These are phyloP conservation scores for Apotomis turbidana DNA, from an alignment of 2,888 invertebrate species.

Conservation along the genomic window DNA sequence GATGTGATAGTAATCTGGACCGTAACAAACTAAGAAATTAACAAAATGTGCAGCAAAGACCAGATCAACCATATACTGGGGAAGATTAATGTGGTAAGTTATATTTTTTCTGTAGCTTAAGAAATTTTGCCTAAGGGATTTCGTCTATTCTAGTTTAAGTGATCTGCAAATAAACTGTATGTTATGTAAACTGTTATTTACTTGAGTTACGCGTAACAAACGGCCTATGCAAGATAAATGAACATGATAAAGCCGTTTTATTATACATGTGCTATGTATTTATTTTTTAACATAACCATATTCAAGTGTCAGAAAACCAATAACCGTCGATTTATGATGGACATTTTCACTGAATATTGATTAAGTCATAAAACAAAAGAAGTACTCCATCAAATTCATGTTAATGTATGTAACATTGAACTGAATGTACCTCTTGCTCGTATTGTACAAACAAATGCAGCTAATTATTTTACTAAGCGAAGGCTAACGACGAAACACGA, in stretches of 20 bases:
- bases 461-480: conserved; percentile 36
- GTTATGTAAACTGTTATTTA: conserved; percentile 22
- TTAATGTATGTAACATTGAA: conserved; percentile 33
- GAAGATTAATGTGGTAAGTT: conserved; percentile 89
- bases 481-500: conserved; percentile 36
- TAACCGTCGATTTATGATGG: conserved; percentile 19
- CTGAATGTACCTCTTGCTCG: conserved; percentile 25
- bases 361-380: conserved; percentile 12
- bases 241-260: conserved; percentile 22
- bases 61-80: conserved; percentile 88
- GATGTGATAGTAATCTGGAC: conserved; percentile 58
- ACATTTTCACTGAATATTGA: conserved; percentile 26
- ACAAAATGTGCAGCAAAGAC: conserved; percentile 87
- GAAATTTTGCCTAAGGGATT: not conserved
- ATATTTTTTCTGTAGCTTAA: not conserved
- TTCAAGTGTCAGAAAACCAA: conserved; percentile 12
- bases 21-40: conserved; percentile 48
- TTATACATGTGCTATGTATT: conserved; percentile 4
- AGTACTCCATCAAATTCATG: conserved; percentile 32
- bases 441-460: conserved; percentile 33
- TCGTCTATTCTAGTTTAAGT: not conserved
- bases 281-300: conserved; percentile 20
- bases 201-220: not conserved
- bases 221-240: conserved; percentile 22
- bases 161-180: not conserved